These are phyloP conservation scores for Mycetomoellerius zeteki DNA, from an alignment of 1,140 invertebrate species.

Conservation along the genomic window DNA sequence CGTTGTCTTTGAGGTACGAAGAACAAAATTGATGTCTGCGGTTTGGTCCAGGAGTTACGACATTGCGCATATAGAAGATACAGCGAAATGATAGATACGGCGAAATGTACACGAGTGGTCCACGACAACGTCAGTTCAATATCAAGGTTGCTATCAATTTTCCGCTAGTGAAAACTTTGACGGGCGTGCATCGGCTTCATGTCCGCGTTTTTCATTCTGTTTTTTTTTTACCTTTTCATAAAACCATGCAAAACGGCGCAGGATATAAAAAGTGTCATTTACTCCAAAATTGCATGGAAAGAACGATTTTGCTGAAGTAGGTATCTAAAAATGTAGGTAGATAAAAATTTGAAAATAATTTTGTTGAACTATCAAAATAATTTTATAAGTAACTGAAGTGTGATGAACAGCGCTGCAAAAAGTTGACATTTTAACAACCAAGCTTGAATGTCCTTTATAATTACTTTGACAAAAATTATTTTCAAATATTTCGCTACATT, in stretches of 20 bases:
- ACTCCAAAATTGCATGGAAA: background rate
- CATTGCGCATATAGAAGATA: slow-evolving; percentile 42
- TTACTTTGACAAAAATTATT: too few relatives aligned
- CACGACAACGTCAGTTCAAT: slow-evolving; percentile 15
- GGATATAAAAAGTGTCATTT: slow-evolving; percentile 10
- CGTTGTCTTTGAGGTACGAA: slow-evolving; percentile 3
- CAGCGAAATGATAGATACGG: slow-evolving; percentile 46
- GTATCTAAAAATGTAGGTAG: too few relatives aligned
- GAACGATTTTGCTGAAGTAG: too few relatives aligned
- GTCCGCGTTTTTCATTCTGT: background rate
- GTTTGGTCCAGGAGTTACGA: slow-evolving; percentile 37
- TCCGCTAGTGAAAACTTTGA: slow-evolving; percentile 48
- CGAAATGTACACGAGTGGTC: slow-evolving; percentile 42
- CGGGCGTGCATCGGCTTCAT: slow-evolving; percentile 38
- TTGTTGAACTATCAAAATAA: too few relatives aligned
- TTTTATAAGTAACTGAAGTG: too few relatives aligned
- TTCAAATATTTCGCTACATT: too few relatives aligned
- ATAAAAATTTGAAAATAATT: too few relatives aligned
- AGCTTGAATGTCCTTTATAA: too few relatives aligned
- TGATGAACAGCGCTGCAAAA: too few relatives aligned
- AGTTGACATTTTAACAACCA: too few relatives aligned
- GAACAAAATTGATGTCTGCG: slow-evolving; percentile 42
- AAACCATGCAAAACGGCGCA: background rate
- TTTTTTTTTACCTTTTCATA: background rate
- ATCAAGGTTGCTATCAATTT: slow-evolving; percentile 52